phyloP scores from a whole-genome alignment of 2,888 invertebrate species.

The Cheilosia vulpina region DNA sequence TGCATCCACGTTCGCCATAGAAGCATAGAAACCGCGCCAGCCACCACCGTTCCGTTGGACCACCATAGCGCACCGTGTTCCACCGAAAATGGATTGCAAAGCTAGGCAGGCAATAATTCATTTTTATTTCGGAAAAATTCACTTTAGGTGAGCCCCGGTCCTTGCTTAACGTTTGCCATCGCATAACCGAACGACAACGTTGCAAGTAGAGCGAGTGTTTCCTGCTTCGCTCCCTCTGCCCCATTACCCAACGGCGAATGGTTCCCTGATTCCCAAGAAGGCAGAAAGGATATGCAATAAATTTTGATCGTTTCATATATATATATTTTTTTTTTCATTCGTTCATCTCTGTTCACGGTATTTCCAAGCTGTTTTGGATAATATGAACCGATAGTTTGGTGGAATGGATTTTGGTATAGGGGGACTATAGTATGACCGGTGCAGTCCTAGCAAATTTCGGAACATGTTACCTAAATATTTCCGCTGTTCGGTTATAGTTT shows the following conservation, averaged over 20 bases:
- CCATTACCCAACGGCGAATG: neutral
- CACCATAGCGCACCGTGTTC: neutral
- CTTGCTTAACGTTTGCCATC: constrained; percentile 51
- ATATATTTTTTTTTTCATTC: neutral
- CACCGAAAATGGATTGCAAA: constrained; percentile 46
- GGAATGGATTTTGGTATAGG: neutral
- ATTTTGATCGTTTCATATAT: constrained; percentile 50
- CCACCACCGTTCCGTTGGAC: constrained; percentile 23
- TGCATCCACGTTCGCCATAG: neutral
- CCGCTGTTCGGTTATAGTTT: constrained; percentile 64
- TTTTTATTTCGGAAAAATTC: constrained; percentile 73
- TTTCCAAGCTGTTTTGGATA: constrained; percentile 69
- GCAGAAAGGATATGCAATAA: constrained; percentile 61
- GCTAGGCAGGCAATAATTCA: constrained; percentile 65
- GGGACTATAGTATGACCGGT: neutral
- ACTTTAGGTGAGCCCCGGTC: constrained; percentile 61
- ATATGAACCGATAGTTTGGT: constrained; percentile 63
- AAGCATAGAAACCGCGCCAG: neutral
- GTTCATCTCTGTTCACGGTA: constrained; percentile 8
- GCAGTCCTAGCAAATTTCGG: constrained; percentile 53
- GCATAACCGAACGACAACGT: constrained; percentile 40
- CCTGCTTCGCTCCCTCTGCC: neutral
- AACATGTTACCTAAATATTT: constrained; percentile 74
- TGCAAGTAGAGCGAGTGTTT: constrained; percentile 29
- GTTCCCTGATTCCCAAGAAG: constrained; percentile 60